Conservation (phyloP, 2,113 vertebrate genomes). For the Dasyornis broadbenti region DNA sequence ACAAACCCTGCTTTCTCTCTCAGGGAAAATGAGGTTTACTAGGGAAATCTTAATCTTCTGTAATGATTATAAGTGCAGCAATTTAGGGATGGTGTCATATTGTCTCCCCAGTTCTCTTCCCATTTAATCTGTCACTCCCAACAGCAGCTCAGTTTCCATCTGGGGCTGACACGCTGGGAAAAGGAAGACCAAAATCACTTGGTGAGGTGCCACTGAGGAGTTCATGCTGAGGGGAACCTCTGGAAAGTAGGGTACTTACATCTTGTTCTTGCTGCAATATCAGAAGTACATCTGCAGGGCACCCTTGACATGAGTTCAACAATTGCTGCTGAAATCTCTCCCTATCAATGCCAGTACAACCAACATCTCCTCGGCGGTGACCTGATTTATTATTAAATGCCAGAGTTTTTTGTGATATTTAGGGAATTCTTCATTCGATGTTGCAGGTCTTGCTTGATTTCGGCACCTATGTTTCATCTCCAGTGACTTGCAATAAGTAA, state of each 20-base stretch:
- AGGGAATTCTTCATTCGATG: neutral
- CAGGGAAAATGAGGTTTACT: neutral
- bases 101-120: neutral
- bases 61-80: rapidly evolving
- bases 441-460: neutral
- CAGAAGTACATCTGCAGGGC: neutral
- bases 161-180: neutral
- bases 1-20: neutral
- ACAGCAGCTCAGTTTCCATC: neutral
- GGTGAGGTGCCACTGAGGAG: neutral
- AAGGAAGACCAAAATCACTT: neutral
- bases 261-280: neutral
- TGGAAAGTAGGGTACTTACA: neutral
- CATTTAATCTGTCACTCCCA: neutral
- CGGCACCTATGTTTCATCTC: neutral
- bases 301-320: neutral
- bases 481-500: neutral
- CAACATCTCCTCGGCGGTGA: neutral
- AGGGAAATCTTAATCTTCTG: neutral
- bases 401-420: neutral
- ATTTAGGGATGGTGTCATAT: neutral
- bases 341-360: neutral
- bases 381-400: neutral
- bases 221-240: neutral
- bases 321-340: neutral